Base-by-base conservation (phyloP, 2,797 vertebrate species). In the Cetoscarus ocellatus region DNA sequence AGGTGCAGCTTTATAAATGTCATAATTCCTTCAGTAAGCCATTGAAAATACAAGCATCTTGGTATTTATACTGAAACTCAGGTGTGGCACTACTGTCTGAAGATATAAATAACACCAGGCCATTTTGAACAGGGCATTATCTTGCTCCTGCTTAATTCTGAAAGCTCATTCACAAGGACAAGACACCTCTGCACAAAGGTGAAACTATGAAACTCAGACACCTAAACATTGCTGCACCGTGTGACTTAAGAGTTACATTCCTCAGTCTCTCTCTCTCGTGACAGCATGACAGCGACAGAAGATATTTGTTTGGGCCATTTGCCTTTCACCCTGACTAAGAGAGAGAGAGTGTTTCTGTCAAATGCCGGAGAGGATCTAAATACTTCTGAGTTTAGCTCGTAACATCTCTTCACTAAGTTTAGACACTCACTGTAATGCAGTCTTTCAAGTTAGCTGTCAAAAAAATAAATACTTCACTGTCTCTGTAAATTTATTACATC, bases 361-460 rank as follows among this genome's bases (percentile, higher is more conserved):
- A 80, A 79, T 75, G 73, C 67, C 67, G 56, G n/a, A 72, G 67
- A 38, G 68, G 58, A 36, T 82, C 62, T 3, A 27, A 74, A 80
- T 80, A 61, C 63, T 78, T 88, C 40, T 18, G 8, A 15, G 38
- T 17, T n/a, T 7, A 12, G 10, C n/a, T 50, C 51, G 59, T 15
- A 15, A 7, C n/a, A 54, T 56, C 34, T 19, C 7, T 59, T 57
- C 11, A n/a, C 18, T 27, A n/a, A 35, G 42, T 66, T 69, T 34
- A 44, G 9, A 56, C 52, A 51, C 48, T 8, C 39, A 34, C 17
- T 61, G 77, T 65, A 80, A 88, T 88, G 81, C 56, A 7, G 87
- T 77, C 61, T 79, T 80, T 86, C 87, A 68, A 73, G 85, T 79
- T 85, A 6, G n/a, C 8, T 10, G 1, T 52, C 18, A 49, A 51